phyloP scores from a whole-genome alignment of 2,113 vertebrate genomes.

The Mesitornis unicolor region DNA sequence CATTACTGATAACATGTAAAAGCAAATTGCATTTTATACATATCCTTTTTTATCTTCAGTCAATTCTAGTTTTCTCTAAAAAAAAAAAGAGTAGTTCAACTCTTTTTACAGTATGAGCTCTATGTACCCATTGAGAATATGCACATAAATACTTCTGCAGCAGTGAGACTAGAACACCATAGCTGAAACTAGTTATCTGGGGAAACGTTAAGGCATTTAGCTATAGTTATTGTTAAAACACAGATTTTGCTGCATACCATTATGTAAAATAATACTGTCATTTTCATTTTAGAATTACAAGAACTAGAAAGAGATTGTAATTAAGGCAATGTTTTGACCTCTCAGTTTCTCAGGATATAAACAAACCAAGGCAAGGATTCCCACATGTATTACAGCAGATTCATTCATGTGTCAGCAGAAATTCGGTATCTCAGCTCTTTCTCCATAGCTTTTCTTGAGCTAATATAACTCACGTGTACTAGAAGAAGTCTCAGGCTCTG shows the following conservation, averaged over 20 bases:
- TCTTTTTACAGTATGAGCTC: not conserved
- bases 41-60: not conserved
- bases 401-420: not conserved
- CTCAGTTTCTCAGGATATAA: not conserved
- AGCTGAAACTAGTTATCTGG: not conserved
- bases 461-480: not conserved
- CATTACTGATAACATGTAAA: not conserved
- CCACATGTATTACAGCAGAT: not conserved
- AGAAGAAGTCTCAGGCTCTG: not conserved
- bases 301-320: not conserved
- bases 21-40: not conserved
- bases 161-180: not conserved
- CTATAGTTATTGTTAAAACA: not conserved
- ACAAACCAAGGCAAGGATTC: not conserved
- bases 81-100: not conserved
- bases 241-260: not conserved
- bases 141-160: not conserved
- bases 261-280: not conserved
- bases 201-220: not conserved
- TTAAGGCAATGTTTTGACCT: constrained; percentile 6
- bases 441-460: not conserved
- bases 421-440: too few relatives aligned
- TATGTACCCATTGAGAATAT: not conserved
- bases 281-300: not conserved
- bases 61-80: not conserved